These are phyloP conservation scores for Dioctria linearis DNA, from an alignment of 2,888 invertebrate genomes.

Conservation along the genomic window DNA sequence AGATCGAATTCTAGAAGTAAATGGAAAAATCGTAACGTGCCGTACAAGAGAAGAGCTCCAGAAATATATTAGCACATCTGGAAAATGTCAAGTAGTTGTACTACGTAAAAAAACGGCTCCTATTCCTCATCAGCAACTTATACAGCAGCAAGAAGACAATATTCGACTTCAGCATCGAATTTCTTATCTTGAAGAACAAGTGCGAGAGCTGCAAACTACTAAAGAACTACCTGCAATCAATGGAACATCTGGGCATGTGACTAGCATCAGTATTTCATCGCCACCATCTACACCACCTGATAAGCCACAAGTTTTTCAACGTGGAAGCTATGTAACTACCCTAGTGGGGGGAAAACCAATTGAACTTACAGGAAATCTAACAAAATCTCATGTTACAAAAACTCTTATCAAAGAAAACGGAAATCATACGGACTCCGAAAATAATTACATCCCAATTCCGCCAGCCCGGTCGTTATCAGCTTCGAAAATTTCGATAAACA, in stretches of 20 bases:
- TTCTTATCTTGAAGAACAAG: conserved; percentile 91
- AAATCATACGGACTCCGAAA: conserved; percentile 61
- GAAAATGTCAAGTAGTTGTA: conserved; percentile 70
- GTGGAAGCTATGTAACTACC: conserved; percentile 85
- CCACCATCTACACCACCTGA: conserved; percentile 72
- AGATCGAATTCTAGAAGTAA: conserved; percentile 84
- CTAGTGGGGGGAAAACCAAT: conserved; percentile 75
- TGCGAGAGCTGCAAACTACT: conserved; percentile 74
- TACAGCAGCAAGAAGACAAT: conserved; percentile 80
- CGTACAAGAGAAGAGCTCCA: conserved; percentile 81
- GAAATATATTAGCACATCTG: conserved; percentile 74
- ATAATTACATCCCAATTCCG: conserved; percentile 60
- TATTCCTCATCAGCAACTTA: conserved; percentile 68
- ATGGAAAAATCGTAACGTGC: conserved; percentile 82
- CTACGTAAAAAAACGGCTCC: conserved; percentile 66
- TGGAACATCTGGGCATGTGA: conserved; percentile 73
- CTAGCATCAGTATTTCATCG: conserved; percentile 80
- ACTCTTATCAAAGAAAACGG: conserved; percentile 69
- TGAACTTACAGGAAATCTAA: conserved; percentile 65
- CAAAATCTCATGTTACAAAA: conserved; percentile 65
- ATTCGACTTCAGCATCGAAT: conserved; percentile 89
- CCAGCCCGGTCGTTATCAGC: conserved; percentile 67
- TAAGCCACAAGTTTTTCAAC: conserved; percentile 80
- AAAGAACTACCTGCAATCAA: conserved; percentile 62
- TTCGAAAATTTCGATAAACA: conserved; percentile 70